Percentiles rank a stretch among this genome's conserved stretches.
Evolutionary conservation across 2,113 vertebrate genomes (phyloP).

Genomic region (Candoia aspera): DNA sequence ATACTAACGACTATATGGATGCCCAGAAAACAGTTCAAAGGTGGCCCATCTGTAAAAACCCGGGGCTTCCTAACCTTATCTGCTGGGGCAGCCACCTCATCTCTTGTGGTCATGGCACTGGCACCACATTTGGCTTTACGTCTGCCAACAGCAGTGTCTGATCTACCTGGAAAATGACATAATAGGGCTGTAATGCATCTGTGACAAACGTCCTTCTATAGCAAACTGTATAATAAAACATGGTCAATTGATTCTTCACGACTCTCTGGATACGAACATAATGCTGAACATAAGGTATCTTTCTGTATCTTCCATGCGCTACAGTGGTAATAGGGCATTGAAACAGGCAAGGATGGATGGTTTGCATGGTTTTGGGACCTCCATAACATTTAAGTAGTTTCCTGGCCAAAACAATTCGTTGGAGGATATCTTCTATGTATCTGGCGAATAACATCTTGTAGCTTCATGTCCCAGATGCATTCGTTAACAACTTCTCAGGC

Average conservation of each 20-base stretch:
- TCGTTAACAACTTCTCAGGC: neutral
- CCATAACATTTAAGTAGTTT: neutral
- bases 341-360: neutral
- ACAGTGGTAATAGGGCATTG: neutral
- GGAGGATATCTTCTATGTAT: neutral
- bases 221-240: neutral
- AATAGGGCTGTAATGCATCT: neutral
- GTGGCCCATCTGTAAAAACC: no score
- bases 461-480: neutral
- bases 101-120: no score
- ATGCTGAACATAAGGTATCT: neutral
- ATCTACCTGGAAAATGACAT: neutral
- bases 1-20: no score
- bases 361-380: neutral
- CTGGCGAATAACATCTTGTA: neutral
- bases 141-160: neutral
- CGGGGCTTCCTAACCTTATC: no score
- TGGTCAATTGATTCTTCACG: neutral
- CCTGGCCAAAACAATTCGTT: neutral
- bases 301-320: neutral
- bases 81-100: no score
- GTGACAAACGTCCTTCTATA: neutral
- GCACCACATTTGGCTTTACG: neutral
- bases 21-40: no score
- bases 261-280: neutral